Base-by-base conservation (phyloP, 2,888 invertebrate species). In the Trichogramma dendrolimi region DNA sequence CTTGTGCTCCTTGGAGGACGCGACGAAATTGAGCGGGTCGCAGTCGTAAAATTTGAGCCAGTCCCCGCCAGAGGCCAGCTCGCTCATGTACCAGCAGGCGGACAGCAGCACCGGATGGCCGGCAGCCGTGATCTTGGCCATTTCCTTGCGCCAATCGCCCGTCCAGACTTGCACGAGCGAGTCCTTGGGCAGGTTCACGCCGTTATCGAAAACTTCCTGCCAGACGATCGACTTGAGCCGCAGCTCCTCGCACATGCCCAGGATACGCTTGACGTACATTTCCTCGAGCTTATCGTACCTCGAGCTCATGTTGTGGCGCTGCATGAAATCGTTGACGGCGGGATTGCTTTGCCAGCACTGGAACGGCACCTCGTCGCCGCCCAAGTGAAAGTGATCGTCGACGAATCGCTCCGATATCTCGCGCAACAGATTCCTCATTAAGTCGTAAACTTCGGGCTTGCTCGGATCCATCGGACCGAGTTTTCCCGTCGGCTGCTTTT, bases 291-390 rank as follows among this genome's bases (percentile, higher is more conserved):
- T 72, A 1, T 70, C 75, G 69, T 83, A 88, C 64, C 83, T 77
- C 3, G 72, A 77, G 1, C 80, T 81, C 62, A 87, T 83, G 51
- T 84, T 82, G 61, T 82, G 80, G 1, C 78, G 64, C 14, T 73
- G 67, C 87, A 91, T 88, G 75, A 86, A 91, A 3, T 78, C 71
- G 40, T 72, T 79, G 14, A 92, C 84, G 27, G 83, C 79, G 4
- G 87, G 85, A 77, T 90, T 91, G 64, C 85, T 85, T 64, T 81
- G 71, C 94, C 94, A 95, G 75, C 95, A 95, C 55, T 82, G 81
- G 72, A 89, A 86, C 40, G 85, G 85, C 0, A 96, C 94, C 81
- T 97, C 96, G 78, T 97, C 96, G 0, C 94, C 96, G 4, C 96
- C 96, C 3, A 96, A 79, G 79, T 96, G 96, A n/a, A 95, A 74